phyloP scores from a whole-genome alignment of 1,140 invertebrate species.

The Drosophila littoralis region DNA sequence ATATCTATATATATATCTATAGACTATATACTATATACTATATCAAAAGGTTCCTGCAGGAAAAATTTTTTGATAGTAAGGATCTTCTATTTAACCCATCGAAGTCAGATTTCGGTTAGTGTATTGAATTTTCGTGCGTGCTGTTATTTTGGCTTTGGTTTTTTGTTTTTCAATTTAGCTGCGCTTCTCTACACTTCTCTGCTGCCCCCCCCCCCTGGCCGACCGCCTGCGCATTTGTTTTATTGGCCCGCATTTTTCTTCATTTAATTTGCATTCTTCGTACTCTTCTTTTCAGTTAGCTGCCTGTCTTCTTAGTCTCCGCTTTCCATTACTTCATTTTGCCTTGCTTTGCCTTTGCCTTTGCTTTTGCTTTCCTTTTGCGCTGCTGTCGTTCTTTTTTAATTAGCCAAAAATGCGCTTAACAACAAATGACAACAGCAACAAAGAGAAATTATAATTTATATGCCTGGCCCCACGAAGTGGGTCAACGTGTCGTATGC shows the following conservation, averaged over 20 bases:
- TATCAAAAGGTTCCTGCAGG: too few relatives aligned
- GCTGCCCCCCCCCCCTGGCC: neutral
- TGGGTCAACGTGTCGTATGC: slow-evolving; percentile 73
- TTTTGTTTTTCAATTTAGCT: slow-evolving; percentile 60
- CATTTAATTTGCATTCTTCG: slow-evolving; percentile 76
- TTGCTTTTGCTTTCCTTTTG: slow-evolving; percentile 29
- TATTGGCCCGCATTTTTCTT: slow-evolving; percentile 65
- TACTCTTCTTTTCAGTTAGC: slow-evolving; percentile 29
- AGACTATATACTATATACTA: too few relatives aligned
- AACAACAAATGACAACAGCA: slow-evolving; percentile 67
- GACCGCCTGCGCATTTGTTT: slow-evolving; percentile 29
- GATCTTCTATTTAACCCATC: too few relatives aligned
- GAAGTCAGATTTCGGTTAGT: neutral
- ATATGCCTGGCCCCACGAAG: slow-evolving; percentile 35
- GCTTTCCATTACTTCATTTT: slow-evolving; percentile 1
- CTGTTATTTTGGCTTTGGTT: slow-evolving; percentile 5
- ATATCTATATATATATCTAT: too few relatives aligned
- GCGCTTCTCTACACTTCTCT: slow-evolving; percentile 36
- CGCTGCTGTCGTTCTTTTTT: slow-evolving; percentile 69
- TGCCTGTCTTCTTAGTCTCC: neutral
- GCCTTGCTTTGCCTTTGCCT: slow-evolving; percentile 4
- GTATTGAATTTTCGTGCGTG: neutral
- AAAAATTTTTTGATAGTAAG: too few relatives aligned
- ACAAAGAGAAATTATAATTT: slow-evolving; percentile 48
- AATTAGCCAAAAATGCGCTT: slow-evolving; percentile 78